Evolutionary conservation across 2,888 invertebrate species (phyloP).

Genomic region (Chouioia cunea): DNA sequence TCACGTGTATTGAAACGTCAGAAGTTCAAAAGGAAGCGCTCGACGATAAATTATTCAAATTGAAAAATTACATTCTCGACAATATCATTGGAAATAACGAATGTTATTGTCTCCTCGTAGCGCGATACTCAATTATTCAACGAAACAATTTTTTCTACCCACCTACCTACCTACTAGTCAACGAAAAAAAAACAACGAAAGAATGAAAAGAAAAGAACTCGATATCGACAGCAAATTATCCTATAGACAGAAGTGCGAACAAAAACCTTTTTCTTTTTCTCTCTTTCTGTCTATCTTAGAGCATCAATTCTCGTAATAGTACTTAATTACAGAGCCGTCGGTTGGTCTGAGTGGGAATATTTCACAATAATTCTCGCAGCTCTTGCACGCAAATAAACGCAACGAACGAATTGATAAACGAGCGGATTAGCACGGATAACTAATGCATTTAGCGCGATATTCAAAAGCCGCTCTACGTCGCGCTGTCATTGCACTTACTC

Average conservation of each 20-base stretch:
- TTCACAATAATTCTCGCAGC: slow-evolving; percentile 27
- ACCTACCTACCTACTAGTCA: background rate
- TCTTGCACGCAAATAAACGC: slow-evolving; percentile 48
- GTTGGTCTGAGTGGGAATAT: slow-evolving; percentile 6
- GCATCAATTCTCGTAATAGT: slow-evolving; percentile 25
- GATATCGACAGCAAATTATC: slow-evolving; percentile 15
- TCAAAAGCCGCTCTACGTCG: slow-evolving; percentile 55
- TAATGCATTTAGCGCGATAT: slow-evolving; percentile 59
- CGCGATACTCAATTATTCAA: too few relatives aligned
- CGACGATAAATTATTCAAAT: too few relatives aligned
- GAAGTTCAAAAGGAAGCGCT: too few relatives aligned
- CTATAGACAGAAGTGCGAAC: slow-evolving; percentile 8
- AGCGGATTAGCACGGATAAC: slow-evolving; percentile 60
- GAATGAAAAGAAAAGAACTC: slow-evolving; percentile 15
- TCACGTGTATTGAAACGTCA: too few relatives aligned
- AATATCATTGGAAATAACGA: too few relatives aligned
- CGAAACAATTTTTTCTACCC: too few relatives aligned
- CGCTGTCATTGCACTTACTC: too few relatives aligned
- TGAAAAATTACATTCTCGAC: too few relatives aligned
- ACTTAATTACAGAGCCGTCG: slow-evolving; percentile 32
- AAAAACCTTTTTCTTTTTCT: slow-evolving; percentile 4
- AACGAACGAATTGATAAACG: slow-evolving; percentile 51
- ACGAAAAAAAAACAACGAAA: too few relatives aligned
- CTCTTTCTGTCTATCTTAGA: background rate
- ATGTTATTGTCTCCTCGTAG: too few relatives aligned